Conservation (phyloP, 2,113 vertebrate species). For the Uria lomvia region DNA sequence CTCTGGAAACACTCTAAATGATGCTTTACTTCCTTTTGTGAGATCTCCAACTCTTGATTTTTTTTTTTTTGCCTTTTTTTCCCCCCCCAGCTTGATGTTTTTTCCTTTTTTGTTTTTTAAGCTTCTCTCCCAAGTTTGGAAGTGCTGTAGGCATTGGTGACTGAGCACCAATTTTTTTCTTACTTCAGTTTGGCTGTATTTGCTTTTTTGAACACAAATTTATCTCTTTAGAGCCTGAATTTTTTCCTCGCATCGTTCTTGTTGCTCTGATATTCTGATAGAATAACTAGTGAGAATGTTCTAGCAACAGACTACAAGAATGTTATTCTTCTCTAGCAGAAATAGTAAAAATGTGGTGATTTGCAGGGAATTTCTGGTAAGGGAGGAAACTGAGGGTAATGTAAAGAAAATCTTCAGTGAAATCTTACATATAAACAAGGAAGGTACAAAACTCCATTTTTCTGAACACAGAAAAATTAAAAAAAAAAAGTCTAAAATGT, state of each 20-base stretch:
- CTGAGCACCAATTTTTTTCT: background rate
- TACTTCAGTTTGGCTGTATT: background rate
- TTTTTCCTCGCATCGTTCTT: background rate
- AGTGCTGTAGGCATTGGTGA: background rate
- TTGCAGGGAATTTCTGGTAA: background rate
- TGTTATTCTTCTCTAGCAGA: background rate
- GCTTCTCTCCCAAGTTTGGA: background rate
- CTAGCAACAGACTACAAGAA: background rate
- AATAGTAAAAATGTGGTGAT: background rate
- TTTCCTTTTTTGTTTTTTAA: background rate
- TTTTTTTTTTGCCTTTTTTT: background rate
- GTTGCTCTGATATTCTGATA: background rate
- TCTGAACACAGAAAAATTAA: background rate
- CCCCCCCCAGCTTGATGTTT: background rate
- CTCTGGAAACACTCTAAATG: background rate
- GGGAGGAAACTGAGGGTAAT: background rate
- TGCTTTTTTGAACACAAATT: background rate
- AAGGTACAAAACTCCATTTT: background rate
- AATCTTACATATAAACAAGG: background rate
- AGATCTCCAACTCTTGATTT: background rate
- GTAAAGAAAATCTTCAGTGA: background rate
- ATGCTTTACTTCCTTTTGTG: background rate
- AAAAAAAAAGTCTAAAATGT: background rate
- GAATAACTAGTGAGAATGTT: background rate
- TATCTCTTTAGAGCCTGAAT: background rate